These are phyloP conservation scores for Saccopteryx bilineata DNA, from an alignment of 2,113 vertebrate species.

Conservation along the genomic window DNA sequence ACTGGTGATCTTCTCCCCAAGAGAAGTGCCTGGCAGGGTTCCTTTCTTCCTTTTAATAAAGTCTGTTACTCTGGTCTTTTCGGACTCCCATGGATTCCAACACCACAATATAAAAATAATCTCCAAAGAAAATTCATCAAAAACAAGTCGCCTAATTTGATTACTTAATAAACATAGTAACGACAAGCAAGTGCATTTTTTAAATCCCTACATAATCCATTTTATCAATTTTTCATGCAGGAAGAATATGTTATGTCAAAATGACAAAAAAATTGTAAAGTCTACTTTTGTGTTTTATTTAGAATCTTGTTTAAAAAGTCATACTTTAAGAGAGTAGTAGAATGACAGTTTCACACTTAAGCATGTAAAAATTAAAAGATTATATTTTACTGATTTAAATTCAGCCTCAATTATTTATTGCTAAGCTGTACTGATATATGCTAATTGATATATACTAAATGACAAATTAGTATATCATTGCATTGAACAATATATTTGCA, in stretches of 20 bases:
- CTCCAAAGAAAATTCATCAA: not conserved
- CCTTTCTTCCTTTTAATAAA: no score
- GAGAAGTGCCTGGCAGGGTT: no score
- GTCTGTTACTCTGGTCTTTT: no score
- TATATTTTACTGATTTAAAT: not conserved
- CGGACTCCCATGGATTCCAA: no score
- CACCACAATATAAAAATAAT: not conserved
- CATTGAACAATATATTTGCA: not conserved
- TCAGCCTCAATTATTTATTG: not conserved
- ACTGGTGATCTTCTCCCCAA: no score
- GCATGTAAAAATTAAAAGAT: not conserved
- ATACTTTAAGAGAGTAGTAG: not conserved
- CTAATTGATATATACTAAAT: no score
- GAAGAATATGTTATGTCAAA: not conserved
- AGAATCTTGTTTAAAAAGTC: constrained; percentile 2
- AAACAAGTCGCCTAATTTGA: not conserved
- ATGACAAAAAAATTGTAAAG: not conserved
- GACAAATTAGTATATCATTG: not conserved
- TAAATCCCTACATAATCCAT: not conserved
- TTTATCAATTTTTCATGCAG: not conserved
- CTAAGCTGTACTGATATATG: not conserved
- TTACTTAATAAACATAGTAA: not conserved
- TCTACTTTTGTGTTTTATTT: not conserved
- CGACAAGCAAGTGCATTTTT: not conserved
- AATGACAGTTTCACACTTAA: not conserved